phyloP scores from a whole-genome alignment of 2,113 vertebrate species.

The Donacobius atricapilla region DNA sequence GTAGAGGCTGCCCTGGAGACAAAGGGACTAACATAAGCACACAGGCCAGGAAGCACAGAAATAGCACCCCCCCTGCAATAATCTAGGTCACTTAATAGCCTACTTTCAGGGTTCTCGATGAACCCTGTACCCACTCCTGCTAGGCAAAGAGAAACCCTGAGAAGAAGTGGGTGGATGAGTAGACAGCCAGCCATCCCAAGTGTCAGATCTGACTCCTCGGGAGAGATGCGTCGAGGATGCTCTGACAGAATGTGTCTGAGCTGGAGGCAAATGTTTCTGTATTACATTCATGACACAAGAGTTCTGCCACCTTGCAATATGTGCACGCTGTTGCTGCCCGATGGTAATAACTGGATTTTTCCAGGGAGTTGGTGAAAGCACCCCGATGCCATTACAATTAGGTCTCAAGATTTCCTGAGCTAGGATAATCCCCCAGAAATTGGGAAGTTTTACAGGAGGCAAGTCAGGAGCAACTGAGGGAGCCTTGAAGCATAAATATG shows the following conservation, averaged over 20 bases:
- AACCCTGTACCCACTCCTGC: constrained; percentile 60
- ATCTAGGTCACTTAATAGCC: constrained; percentile 66
- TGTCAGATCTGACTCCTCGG: constrained; percentile 60
- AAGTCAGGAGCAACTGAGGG: neutral
- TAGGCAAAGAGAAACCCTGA: constrained; percentile 67
- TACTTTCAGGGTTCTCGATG: constrained; percentile 52
- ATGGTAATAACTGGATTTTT: constrained; percentile 48
- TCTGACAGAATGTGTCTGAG: constrained; percentile 69
- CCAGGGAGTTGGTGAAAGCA: neutral
- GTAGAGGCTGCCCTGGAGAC: constrained; percentile 21
- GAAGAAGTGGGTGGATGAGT: constrained; percentile 68
- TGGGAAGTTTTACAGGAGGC: fast-evolving
- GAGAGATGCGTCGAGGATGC: constrained; percentile 43
- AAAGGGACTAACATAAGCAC: constrained; percentile 18
- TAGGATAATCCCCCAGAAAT: neutral
- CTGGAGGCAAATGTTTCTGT: constrained; percentile 64
- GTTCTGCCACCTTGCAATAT: constrained; percentile 51
- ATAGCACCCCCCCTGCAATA: constrained; percentile 11
- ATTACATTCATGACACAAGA: constrained; percentile 56
- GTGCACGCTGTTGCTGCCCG: neutral
- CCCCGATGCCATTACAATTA: neutral
- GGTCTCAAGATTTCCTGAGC: neutral
- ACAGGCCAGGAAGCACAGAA: constrained; percentile 4
- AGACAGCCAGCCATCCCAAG: constrained; percentile 68
- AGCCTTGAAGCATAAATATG: neutral